Evolutionary conservation across 2,888 invertebrate genomes (phyloP).

Genomic region (Dolomedes plantarius): DNA sequence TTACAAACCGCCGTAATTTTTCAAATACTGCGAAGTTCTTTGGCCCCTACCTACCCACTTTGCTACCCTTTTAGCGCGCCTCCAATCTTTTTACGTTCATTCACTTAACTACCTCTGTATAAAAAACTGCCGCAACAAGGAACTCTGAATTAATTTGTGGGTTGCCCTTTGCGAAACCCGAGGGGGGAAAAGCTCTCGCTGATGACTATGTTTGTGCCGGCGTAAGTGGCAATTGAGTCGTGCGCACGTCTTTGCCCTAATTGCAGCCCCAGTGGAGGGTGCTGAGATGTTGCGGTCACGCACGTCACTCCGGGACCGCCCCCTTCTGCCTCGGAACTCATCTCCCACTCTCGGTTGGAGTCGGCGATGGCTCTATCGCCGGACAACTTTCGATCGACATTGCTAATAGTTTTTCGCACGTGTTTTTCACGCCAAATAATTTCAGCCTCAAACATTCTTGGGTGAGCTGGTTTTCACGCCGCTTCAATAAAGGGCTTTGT

Average conservation of each 20-base stretch:
- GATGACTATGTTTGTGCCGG: constrained; percentile 64
- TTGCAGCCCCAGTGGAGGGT: constrained; percentile 25
- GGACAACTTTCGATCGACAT: background rate
- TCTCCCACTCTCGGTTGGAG: background rate
- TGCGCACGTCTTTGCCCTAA: constrained; percentile 41
- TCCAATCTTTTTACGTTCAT: background rate
- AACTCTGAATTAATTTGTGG: constrained; percentile 35
- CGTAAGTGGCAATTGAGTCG: constrained; percentile 54
- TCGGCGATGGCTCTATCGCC: constrained; percentile 18
- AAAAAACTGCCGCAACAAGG: constrained; percentile 23
- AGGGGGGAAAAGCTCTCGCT: constrained; percentile 5
- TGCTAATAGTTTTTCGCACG: background rate
- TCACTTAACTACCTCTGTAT: background rate
- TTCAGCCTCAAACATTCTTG: no score
- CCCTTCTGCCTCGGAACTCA: background rate
- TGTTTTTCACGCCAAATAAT: no score
- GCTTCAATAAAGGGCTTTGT: no score
- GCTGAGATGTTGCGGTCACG: constrained; percentile 53
- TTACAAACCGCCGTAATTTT: no score
- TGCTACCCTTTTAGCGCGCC: background rate
- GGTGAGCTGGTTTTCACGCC: no score
- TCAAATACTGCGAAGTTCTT: no score
- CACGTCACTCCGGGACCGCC: constrained; percentile 15
- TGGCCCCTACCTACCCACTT: background rate
- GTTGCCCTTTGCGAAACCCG: background rate